phyloP scores from a whole-genome alignment of 2,113 vertebrate species.

The Suricata suricatta region DNA sequence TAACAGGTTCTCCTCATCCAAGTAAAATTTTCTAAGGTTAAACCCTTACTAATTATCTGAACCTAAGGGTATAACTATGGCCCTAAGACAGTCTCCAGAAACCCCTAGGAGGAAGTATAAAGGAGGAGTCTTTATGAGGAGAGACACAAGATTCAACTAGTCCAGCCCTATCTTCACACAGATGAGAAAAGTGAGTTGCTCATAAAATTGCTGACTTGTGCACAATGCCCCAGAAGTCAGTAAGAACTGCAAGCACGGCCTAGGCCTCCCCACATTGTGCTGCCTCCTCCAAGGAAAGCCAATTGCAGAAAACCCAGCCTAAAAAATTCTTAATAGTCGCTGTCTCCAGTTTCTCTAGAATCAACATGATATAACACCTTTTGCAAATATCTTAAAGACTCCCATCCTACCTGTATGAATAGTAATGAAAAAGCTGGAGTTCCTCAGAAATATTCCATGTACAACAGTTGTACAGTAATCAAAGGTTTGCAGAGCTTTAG shows the following conservation, averaged over 20 bases:
- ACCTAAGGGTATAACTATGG: background rate
- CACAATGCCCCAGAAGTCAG: background rate
- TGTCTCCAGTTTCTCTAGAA: background rate
- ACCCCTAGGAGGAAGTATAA: background rate
- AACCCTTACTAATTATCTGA: background rate
- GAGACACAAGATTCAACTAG: background rate
- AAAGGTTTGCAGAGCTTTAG: background rate
- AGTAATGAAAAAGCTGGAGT: background rate
- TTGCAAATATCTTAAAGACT: background rate
- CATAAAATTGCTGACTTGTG: background rate
- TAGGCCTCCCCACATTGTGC: background rate
- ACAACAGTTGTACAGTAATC: background rate
- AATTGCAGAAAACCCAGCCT: background rate
- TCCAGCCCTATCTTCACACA: background rate
- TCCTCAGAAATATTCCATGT: background rate
- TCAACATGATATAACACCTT: background rate
- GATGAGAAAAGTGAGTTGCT: background rate
- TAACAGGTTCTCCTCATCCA: background rate
- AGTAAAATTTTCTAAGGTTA: background rate
- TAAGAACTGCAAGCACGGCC: background rate
- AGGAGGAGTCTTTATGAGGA: background rate
- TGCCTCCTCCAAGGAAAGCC: background rate
- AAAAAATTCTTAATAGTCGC: too few species aligned
- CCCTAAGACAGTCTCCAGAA: background rate
- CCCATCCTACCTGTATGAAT: background rate